Conservation (phyloP, 2,888 invertebrate genomes). For the Ryuthela nishihirai region DNA sequence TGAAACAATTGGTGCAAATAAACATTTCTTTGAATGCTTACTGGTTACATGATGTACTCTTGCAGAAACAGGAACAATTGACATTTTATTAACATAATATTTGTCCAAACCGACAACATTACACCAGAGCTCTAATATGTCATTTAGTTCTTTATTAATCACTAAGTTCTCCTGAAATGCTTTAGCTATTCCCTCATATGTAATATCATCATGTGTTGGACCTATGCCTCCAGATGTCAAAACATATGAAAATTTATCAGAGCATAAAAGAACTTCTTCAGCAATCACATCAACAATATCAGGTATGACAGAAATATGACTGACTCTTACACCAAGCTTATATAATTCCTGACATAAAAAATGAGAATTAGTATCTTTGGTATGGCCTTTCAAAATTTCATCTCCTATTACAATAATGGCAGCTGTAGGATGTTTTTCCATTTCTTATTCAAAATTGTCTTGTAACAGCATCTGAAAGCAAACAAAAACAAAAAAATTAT, state of each 20-base stretch:
- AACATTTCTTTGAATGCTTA: slow-evolving; percentile 49
- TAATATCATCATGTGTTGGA: slow-evolving; percentile 73
- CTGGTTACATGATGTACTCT: slow-evolving; percentile 54
- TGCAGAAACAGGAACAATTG: slow-evolving; percentile 52
- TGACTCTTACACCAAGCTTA: slow-evolving; percentile 61
- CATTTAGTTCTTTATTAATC: slow-evolving; percentile 51
- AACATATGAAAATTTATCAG: slow-evolving; percentile 61
- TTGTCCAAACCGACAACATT: slow-evolving; percentile 45
- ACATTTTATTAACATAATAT: slow-evolving; percentile 43
- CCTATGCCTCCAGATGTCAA: slow-evolving; percentile 73
- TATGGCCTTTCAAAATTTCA: slow-evolving; percentile 69
- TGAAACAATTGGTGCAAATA: slow-evolving; percentile 55
- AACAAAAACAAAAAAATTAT: no score
- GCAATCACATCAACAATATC: slow-evolving; percentile 64
- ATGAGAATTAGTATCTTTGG: slow-evolving; percentile 64
- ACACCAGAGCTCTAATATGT: slow-evolving; percentile 48
- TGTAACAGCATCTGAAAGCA: no score
- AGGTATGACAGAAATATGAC: slow-evolving; percentile 62
- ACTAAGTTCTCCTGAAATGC: slow-evolving; percentile 52
- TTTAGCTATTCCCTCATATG: slow-evolving; percentile 62
- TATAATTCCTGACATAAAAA: slow-evolving; percentile 62
- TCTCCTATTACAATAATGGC: slow-evolving; percentile 63
- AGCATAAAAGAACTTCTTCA: slow-evolving; percentile 61
- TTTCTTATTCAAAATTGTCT: slow-evolving; percentile 2
- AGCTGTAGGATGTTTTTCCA: slow-evolving; percentile 31